Evolutionary conservation across 2,113 vertebrate species (phyloP).

Genomic region (Channa maculata): DNA sequence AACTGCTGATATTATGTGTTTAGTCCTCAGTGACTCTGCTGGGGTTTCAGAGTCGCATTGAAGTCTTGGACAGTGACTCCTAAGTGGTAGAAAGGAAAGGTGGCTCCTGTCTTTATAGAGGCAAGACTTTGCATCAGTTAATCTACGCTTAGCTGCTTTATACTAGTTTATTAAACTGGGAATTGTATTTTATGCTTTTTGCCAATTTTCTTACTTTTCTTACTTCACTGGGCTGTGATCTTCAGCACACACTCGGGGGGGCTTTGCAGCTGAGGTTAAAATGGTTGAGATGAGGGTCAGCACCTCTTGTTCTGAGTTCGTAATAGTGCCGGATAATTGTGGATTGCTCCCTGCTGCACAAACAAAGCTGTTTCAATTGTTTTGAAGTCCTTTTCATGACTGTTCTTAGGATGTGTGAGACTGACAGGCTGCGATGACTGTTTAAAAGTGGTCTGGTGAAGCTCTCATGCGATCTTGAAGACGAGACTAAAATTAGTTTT

Average conservation of each 20-base stretch:
- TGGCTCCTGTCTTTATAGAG: background rate
- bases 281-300: background rate
- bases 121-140: background rate
- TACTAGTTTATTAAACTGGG: constrained; percentile 14
- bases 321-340: background rate
- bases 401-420: background rate
- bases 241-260: background rate
- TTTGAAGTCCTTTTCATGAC: background rate
- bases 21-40: too few relatives aligned
- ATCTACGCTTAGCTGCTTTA: background rate
- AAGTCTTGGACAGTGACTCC: background rate
- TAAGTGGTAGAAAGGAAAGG: background rate
- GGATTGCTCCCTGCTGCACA: background rate
- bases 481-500: too few relatives aligned
- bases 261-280: constrained; percentile 23
- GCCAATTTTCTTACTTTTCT: constrained; percentile 24
- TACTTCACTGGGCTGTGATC: constrained; percentile 7
- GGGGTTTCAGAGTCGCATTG: too few relatives aligned
- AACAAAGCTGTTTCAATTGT: background rate
- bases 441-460: too few relatives aligned
- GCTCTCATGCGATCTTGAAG: too few relatives aligned
- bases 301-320: constrained; percentile 2
- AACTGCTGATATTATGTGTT: background rate
- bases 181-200: constrained; percentile 2
- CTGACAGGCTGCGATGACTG: background rate